Base-by-base conservation (phyloP, 2,797 vertebrate genomes). In the Sparidentex hasta region DNA sequence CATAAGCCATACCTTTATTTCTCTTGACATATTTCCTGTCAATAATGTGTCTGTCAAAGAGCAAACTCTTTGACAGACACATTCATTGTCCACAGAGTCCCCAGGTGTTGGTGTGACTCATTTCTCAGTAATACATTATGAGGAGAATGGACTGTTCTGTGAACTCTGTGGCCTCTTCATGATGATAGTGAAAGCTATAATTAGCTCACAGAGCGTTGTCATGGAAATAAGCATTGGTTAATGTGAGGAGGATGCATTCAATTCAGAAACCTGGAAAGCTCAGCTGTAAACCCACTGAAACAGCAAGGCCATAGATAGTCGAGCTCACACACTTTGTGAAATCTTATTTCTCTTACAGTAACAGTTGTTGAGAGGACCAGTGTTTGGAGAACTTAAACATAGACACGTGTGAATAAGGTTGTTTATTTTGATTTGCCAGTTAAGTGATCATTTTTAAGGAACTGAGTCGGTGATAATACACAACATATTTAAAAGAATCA, bases 151-250 rank as follows among this genome's bases (percentile, higher is more conserved):
- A 81, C 27, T 41, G 29, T 38, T 20, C 64, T 6, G 47, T 80
- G 38, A 84, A 81, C 84, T 71, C 59, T 7, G 65, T 70, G 64
- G 43, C 71, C 33, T 55, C 16, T 11, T 2, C 57, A n/a, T 23
- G 41, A 59, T 57, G 25, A 55, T 67, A 68, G 41, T 51, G 58
- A 54, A 52, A 0, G 11, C 83, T 84, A 80, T 79, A 71, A 81
- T 89, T 87, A 87, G 65, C 71, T 73, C 57, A 3, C 56, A 55
- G 63, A 68, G 18, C 18, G 82, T 86, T 85, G 83, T 69, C 84
- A 83, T 88, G 87, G 87, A 71, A 81, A 85, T 85, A 71, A 74
- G 68, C 43, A 65, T 59, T 1, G 5, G 75, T 65, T 72, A 52
- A 44, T 70, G 46, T 71, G 61, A 76, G 48, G 55, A 67, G 50